phyloP scores from a whole-genome alignment of 2,113 vertebrate species.

The Peromyscus polionotus region DNA sequence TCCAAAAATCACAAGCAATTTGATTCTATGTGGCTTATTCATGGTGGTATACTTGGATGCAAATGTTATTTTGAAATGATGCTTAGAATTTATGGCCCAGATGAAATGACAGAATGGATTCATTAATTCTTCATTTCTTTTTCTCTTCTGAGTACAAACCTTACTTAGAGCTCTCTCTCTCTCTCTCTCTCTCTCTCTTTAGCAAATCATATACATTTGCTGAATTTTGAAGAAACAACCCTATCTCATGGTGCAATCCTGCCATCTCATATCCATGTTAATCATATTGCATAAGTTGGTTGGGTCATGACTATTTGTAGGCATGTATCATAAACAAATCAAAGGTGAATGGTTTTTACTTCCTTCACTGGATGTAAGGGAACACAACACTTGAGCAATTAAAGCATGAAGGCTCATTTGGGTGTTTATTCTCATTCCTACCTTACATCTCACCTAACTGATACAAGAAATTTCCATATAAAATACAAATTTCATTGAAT shows the following conservation, averaged over 20 bases:
- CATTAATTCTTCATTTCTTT: neutral
- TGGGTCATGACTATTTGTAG: neutral
- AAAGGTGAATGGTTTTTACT: neutral
- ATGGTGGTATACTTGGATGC: neutral
- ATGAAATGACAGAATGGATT: neutral
- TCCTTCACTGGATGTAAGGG: neutral
- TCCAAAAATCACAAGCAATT: constrained; percentile 1
- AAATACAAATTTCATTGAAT: neutral
- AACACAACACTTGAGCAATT: neutral
- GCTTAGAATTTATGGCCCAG: neutral
- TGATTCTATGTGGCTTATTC: neutral
- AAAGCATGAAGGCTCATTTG: neutral
- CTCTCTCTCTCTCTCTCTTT: neutral
- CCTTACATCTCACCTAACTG: neutral
- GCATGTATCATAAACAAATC: neutral
- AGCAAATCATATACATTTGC: neutral
- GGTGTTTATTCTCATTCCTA: neutral
- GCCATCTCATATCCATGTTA: neutral
- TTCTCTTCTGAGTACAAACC: neutral
- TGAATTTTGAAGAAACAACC: neutral
- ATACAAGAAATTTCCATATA: neutral
- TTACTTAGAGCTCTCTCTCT: neutral
- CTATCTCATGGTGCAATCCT: neutral
- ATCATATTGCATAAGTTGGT: neutral
- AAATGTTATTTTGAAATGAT: neutral